A percentile compares a stretch with the other conserved stretches of the same genome.
These are phyloP conservation scores for Parauchenoglanis punctatus DNA, from an alignment of 2,797 vertebrate species.

Conservation along the genomic window DNA sequence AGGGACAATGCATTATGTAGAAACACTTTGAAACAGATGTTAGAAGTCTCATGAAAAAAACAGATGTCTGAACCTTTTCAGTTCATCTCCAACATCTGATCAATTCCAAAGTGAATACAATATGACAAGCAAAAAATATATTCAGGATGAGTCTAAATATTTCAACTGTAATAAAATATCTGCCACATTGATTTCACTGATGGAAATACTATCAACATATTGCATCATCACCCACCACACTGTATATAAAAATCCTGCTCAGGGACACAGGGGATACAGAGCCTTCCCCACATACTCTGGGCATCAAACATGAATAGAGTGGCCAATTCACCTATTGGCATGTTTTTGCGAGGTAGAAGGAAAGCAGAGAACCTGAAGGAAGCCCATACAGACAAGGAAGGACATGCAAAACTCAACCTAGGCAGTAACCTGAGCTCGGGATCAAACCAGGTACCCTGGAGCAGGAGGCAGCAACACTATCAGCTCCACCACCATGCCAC, in stretches of 20 bases:
- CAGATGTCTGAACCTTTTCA: conserved; percentile 64
- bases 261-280: neutral
- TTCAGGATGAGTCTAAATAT: conserved; percentile 61
- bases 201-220: neutral
- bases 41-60: conserved; percentile 67
- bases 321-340: neutral
- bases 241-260: neutral
- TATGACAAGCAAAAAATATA: conserved; percentile 59
- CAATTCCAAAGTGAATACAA: conserved; percentile 58
- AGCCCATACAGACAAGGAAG: neutral
- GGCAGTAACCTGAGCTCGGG: neutral
- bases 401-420: neutral
- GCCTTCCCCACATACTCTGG: neutral
- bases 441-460: neutral
- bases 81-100: conserved; percentile 65
- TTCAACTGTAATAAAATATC: conserved; percentile 63
- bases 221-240: neutral
- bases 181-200: conserved; percentile 44
- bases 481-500: neutral
- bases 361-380: neutral
- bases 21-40: conserved; percentile 66
- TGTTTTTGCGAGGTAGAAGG: neutral
- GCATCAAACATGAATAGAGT: neutral
- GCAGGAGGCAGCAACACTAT: neutral
- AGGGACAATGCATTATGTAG: conserved; percentile 70